Percentiles rank a stretch among this genome's conserved stretches.
phyloP scores from a whole-genome alignment of 2,888 invertebrate genomes.

The Epistrophe grossulariae region DNA sequence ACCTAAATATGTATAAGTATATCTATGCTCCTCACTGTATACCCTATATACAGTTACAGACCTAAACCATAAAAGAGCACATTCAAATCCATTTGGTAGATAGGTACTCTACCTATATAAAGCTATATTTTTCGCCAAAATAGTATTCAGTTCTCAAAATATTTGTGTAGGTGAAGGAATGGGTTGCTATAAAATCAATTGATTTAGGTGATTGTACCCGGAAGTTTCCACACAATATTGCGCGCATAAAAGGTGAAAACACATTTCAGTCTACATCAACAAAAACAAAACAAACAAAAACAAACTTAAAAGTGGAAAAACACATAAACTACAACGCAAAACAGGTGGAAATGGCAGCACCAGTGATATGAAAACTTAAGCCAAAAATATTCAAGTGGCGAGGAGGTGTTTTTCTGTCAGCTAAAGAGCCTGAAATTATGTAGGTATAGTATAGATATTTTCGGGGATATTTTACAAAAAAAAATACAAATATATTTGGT shows the following conservation, averaged over 20 bases:
- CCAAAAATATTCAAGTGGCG: slow-evolving; percentile 9
- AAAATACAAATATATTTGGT: not conserved
- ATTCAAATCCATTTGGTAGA: not conserved
- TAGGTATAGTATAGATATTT: not conserved
- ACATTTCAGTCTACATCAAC: not conserved
- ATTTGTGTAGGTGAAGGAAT: not conserved
- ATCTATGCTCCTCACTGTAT: too few species aligned
- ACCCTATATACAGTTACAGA: too few species aligned
- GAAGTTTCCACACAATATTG: slow-evolving; percentile 38
- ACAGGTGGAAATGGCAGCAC: slow-evolving; percentile 32
- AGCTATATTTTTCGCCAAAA: slow-evolving; percentile 8
- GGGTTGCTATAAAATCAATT: slow-evolving; percentile 25
- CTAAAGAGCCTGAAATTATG: not conserved
- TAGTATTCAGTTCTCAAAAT: slow-evolving; percentile 3
- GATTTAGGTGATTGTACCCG: slow-evolving; percentile 26
- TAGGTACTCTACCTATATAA: too few species aligned
- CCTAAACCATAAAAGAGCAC: not conserved
- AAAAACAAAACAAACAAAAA: not conserved
- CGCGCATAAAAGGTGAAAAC: slow-evolving; percentile 33
- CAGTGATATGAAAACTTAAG: slow-evolving; percentile 4
- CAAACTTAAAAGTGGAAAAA: not conserved
- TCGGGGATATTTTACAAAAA: slow-evolving; percentile 4
- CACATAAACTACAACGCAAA: slow-evolving; percentile 10
- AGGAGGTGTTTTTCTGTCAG: slow-evolving; percentile 21
- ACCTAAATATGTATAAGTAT: too few species aligned